Evolutionary conservation across 2,888 invertebrate species (phyloP), one percentile per base, ranked within the genome.

Genomic region (Rosalia funebris): DNA sequence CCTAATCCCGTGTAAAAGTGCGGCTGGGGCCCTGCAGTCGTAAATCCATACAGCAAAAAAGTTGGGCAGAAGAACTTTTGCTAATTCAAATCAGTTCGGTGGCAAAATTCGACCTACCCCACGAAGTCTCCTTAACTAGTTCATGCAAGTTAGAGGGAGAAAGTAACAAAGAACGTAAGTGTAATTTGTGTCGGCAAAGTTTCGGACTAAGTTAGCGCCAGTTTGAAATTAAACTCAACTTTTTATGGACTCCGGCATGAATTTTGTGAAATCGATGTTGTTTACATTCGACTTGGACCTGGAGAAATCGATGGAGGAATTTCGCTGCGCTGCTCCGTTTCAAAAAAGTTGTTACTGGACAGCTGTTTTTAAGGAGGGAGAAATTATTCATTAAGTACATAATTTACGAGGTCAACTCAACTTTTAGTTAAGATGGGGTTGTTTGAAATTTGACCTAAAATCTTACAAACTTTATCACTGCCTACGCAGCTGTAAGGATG

Each of bases 151-250:
- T 75, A 77, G 80, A 80, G 77, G 76, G 81, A 81, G 81, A 81
- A 81, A 80, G 81, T 80, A 74, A 59, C 80, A 76, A 76, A 75
- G 80, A 78, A 77, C 79, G 79, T 79, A 79, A 79, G 80, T 79
- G 79, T 78, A 80, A 79, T 81, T 80, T 79, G 79, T 78, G 79
- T 79, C 78, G 77, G 78, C 75, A 72, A 81, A 81, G 80, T 81
- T 81, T 79, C 75, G 75, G 78, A 66, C 79, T 75, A 77, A 78
- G 77, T 78, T 79, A 75, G 74, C 74, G 76, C 74, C 79, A 79
- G 78, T 80, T 81, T 73, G 77, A 66, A 66, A 66, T 66, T 66
- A 66, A 66, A 63, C 63, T 61, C 78, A 80, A 80, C 79, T 80
- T 80, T 81, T 79, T 79, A 79, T 80, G 78, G 78, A 70, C 75